Evolutionary conservation across 2,113 vertebrate species (phyloP), one percentile per base, ranked within the genome.

Genomic region (Phylloscopus trochiloides): DNA sequence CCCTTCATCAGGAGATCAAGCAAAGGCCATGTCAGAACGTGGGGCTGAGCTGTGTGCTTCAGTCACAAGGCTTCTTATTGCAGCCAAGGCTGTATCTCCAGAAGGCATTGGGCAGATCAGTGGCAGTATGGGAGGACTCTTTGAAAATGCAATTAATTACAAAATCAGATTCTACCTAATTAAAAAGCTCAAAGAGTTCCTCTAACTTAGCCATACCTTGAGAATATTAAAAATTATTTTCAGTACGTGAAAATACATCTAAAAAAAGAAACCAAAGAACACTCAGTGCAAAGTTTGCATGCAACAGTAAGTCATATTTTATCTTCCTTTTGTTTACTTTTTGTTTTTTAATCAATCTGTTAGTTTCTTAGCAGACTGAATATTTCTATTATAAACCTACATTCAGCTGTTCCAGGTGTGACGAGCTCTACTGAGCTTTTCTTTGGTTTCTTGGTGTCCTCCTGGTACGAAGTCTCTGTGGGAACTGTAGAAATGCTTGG

Each of bases 191-290:
- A 59, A 92, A 88, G 71, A 80, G n/a, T 82, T 65, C 43, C 66
- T 97, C 47, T 86, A 87, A 95, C 17, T 91, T 84, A 92, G 62
- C 14, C 84, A 38, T 70, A 86, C 90, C 70, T 92, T 94, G 43
- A 92, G 48, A 95, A 63, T 76, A 95, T 80, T 91, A 89, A 97
- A 97, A 38, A 94, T 80, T 92, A 71, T 89, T 86, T 90, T 96
- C 90, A 83, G 47, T 66, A 70, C 7, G 71, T 90, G 81, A 86
- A 54, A 95, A 88, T 70, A 73, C 29, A 84, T 57, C 10, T 24
- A 90, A 93, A 92, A 86, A 88, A 48, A 34, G 58, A 90, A 88
- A 88, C 75, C 42, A 76, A 94, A 95, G 52, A 96, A 50, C 4
- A 0, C 28, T 90, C 55, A 93, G 70, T 95, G 86, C 10, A 25